Evolutionary conservation across 2,113 vertebrate species (phyloP).

Genomic region (Myotis brandtii): DNA sequence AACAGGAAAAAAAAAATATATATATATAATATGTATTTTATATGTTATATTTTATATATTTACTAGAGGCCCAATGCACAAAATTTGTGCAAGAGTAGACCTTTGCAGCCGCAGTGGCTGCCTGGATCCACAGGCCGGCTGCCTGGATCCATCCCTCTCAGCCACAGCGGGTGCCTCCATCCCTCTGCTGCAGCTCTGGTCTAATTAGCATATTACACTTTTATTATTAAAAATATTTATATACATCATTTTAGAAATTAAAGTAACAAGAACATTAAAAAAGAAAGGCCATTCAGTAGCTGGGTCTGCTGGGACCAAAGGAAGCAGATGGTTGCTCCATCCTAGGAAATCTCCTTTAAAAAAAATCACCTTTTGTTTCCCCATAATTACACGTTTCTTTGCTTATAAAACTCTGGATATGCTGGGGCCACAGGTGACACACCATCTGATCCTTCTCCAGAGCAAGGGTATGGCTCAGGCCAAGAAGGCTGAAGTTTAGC

Average conservation of each 20-base stretch:
- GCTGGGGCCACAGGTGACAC: not conserved
- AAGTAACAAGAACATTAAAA: not conserved
- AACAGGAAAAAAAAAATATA: not conserved
- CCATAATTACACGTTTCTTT: slow-evolving; percentile 30
- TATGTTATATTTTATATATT: not conserved
- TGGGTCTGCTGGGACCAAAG: not conserved
- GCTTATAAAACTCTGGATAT: not conserved
- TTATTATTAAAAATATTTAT: not conserved
- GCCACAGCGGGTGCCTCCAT: no score
- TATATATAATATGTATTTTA: not conserved
- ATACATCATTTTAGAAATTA: not conserved
- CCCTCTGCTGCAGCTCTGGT: no score
- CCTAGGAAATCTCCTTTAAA: not conserved
- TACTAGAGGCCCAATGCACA: not conserved
- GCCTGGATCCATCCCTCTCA: no score
- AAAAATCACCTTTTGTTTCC: not conserved
- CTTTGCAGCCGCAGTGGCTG: no score
- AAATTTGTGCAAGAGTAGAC: no score
- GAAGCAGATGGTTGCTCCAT: not conserved
- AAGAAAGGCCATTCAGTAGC: not conserved
- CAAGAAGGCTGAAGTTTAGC: not conserved
- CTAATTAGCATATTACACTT: no score
- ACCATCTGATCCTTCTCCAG: not conserved
- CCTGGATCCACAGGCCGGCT: no score
- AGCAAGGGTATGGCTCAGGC: not conserved